phyloP scores from a whole-genome alignment of 2,797 vertebrate species.

The Xenentodon cancila region DNA sequence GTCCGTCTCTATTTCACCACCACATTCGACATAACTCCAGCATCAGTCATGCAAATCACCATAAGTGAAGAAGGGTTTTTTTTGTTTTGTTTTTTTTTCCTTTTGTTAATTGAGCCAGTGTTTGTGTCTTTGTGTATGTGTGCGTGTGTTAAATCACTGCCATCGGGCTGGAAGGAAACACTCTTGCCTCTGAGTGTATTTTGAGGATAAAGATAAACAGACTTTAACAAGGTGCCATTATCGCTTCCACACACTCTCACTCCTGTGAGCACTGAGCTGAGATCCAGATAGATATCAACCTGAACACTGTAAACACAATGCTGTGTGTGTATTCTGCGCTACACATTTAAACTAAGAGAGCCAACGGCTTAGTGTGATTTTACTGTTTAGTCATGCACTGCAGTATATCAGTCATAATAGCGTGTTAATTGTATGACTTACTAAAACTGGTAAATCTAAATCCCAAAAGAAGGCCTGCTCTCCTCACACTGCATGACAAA shows the following conservation, averaged over 20 bases:
- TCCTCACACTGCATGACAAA: conserved; percentile 38
- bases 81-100: conserved; percentile 14
- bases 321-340: conserved; percentile 8
- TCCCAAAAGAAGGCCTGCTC: conserved; percentile 1
- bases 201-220: conserved; percentile 85
- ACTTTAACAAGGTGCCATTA: conserved; percentile 83
- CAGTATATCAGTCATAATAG: too few relatives aligned
- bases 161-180: conserved; percentile 84
- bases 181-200: conserved; percentile 82
- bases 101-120: conserved; percentile 24
- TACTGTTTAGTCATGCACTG: too few relatives aligned
- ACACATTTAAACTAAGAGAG: neutral
- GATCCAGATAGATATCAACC: conserved; percentile 33
- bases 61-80: conserved; percentile 10
- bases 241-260: conserved; percentile 71
- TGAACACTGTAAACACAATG: conserved; percentile 27
- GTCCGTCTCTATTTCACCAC: neutral
- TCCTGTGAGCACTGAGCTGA: conserved; percentile 46
- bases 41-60: conserved; percentile 23
- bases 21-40: conserved; percentile 9
- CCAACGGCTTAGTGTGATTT: too few relatives aligned
- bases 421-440: too few relatives aligned
- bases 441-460: too few relatives aligned
- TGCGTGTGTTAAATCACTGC: conserved; percentile 48
- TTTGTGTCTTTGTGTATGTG: conserved; percentile 8